Evolutionary conservation across 53 echinoderm and acorn worm species (phyloP).

Genomic region (Apostichopus leukothele): DNA sequence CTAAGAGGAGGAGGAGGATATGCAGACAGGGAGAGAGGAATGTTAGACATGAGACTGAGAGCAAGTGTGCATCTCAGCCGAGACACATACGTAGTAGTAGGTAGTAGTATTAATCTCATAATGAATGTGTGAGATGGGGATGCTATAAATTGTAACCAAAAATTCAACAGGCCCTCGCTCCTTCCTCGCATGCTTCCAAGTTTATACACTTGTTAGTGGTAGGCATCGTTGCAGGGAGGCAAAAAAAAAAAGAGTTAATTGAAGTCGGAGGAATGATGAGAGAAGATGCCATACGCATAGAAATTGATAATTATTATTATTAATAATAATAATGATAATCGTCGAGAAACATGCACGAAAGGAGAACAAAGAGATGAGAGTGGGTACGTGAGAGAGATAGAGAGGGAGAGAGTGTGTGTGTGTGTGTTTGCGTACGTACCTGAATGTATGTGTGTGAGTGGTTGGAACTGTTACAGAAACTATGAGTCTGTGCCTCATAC

Average conservation of each 20-base stretch:
- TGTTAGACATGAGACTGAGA: slow-evolving; percentile 18
- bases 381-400: too few relatives aligned
- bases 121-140: slow-evolving; percentile 29
- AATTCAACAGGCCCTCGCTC: slow-evolving; percentile 32
- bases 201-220: neutral
- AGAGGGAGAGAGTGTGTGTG: too few relatives aligned
- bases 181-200: too few relatives aligned
- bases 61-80: slow-evolving; percentile 25
- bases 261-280: neutral
- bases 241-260: neutral
- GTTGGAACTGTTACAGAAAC: neutral
- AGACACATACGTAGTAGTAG: neutral
- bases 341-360: too few relatives aligned
- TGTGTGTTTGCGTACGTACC: too few relatives aligned
- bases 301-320: too few relatives aligned
- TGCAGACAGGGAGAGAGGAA: slow-evolving; percentile 23
- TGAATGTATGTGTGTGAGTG: too few relatives aligned
- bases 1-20: slow-evolving; percentile 20
- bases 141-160: slow-evolving; percentile 36
- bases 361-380: too few relatives aligned
- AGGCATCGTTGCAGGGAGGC: too few relatives aligned
- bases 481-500: neutral
- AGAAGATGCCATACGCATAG: neutral
- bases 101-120: slow-evolving; percentile 16
- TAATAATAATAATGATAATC: too few relatives aligned